Percentiles rank a stretch among this genome's conserved stretches.
These are phyloP conservation scores for Vidua chalybeata DNA, from an alignment of 2,113 vertebrate genomes.

Conservation along the genomic window DNA sequence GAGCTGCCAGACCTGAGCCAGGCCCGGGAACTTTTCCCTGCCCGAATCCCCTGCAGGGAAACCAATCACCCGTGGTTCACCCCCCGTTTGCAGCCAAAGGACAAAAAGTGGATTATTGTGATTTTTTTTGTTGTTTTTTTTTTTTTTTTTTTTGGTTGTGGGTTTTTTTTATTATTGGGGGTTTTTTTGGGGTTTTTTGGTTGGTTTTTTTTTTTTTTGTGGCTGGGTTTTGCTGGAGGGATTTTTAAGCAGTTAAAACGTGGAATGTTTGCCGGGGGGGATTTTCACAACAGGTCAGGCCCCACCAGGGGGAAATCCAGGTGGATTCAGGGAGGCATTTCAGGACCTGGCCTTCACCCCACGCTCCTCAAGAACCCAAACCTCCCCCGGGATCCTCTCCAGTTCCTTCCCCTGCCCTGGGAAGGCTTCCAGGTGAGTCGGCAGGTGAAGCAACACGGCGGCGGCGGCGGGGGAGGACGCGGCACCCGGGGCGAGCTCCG, in stretches of 20 bases:
- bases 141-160: not conserved
- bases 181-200: too few relatives aligned
- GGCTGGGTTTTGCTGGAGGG: not conserved
- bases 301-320: not conserved
- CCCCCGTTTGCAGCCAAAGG: not conserved
- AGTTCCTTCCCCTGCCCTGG: not conserved
- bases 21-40: not conserved
- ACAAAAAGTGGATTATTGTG: not conserved
- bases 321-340: not conserved
- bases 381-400: accelerated
- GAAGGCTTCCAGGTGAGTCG: not conserved
- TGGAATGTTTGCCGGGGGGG: not conserved
- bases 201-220: not conserved
- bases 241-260: not conserved
- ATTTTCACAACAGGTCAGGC: not conserved
- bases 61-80: not conserved
- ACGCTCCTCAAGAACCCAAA: accelerated
- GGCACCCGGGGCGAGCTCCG: not conserved
- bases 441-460: not conserved
- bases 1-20: not conserved
- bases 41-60: not conserved
- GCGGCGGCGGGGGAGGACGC: not conserved
- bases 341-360: not conserved
- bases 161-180: not conserved
- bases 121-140: too few relatives aligned